phyloP scores from a whole-genome alignment of 2,888 invertebrate genomes.

The Nemapogon koenigi region DNA sequence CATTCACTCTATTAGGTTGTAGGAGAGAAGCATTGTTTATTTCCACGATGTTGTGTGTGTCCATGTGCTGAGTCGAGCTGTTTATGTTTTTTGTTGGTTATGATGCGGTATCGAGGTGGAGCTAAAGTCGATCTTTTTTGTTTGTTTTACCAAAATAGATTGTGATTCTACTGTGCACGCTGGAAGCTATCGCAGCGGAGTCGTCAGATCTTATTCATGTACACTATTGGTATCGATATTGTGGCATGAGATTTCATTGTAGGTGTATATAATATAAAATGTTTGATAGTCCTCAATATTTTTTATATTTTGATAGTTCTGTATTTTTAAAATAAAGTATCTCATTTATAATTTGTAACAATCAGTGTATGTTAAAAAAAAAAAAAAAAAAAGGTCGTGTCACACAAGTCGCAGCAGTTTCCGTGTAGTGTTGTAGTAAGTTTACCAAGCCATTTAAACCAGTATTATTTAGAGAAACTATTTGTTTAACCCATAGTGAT shows the following conservation, averaged over 20 bases:
- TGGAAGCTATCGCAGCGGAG: no score
- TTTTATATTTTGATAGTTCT: slow-evolving; percentile 68
- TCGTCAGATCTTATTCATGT: no score
- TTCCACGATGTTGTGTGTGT: slow-evolving; percentile 52
- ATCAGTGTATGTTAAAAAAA: slow-evolving; percentile 1
- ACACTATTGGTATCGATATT: no score
- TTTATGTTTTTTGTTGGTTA: no score
- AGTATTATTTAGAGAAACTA: slow-evolving; percentile 63
- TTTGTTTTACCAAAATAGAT: no score
- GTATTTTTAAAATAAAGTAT: slow-evolving; percentile 58
- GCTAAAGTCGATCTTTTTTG: no score
- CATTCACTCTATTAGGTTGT: slow-evolving; percentile 5
- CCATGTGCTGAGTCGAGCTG: slow-evolving; percentile 60
- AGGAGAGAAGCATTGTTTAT: slow-evolving; percentile 37
- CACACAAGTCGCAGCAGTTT: background rate
- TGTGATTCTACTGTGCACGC: no score
- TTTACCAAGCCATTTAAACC: slow-evolving; percentile 64
- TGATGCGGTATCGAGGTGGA: no score
- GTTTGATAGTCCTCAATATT: slow-evolving; percentile 66
- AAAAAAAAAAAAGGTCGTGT: background rate
- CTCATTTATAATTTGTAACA: slow-evolving; percentile 51
- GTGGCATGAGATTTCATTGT: no score
- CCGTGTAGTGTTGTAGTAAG: slow-evolving; percentile 31
- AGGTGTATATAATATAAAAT: slow-evolving; percentile 55
- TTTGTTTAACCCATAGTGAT: slow-evolving; percentile 39